Evolutionary conservation across 2,797 vertebrate species (phyloP), one percentile per base, ranked within the genome.

Genomic region (Trematomus bernacchii): DNA sequence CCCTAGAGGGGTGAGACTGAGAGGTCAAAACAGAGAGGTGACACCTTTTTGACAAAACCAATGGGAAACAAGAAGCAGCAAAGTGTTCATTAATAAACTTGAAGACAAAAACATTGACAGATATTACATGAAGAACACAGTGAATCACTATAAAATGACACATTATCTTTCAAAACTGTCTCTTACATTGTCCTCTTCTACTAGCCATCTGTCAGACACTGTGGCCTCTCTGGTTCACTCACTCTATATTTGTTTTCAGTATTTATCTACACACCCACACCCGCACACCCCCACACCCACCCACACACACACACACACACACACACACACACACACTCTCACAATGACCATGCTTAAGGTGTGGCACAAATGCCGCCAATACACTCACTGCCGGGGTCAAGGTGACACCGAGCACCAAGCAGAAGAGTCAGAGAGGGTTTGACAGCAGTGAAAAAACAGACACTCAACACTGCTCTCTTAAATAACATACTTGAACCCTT

Each of bases 321-420:
- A 66, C 64, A 69, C 57, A 40, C 21, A 71, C 66, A 61, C 71
- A 78, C 72, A 62, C 57, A 70, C 51, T 66, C 71, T 42, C 61
- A 59, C 47, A n/a, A 8, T 1, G 50, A 63, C 53, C 46, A n/a
- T 27, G 66, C 68, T 76, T 78, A 80, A 85, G 88, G 89, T 87
- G 90, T 89, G 90, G 86, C 85, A 77, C 50, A 59, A 40, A 76
- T 23, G 72, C 77, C 3, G 59, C 19, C 64, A 47, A 65, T 75
- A 72, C 62, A 37, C 77, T 46, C 75, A 81, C 30, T 73, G 81
- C 85, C 50, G 14, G 80, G 85, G 86, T 91, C 87, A 92, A 92
- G 88, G 85, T 89, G 86, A 92, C 73, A 82, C 64, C 19, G 0
- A 51, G 73, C 65, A 18, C 53, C 33, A 62, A 60, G 55, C 74